Evolutionary conservation across 2,888 invertebrate genomes (phyloP).

Genomic region (Calameuta pallipes): DNA sequence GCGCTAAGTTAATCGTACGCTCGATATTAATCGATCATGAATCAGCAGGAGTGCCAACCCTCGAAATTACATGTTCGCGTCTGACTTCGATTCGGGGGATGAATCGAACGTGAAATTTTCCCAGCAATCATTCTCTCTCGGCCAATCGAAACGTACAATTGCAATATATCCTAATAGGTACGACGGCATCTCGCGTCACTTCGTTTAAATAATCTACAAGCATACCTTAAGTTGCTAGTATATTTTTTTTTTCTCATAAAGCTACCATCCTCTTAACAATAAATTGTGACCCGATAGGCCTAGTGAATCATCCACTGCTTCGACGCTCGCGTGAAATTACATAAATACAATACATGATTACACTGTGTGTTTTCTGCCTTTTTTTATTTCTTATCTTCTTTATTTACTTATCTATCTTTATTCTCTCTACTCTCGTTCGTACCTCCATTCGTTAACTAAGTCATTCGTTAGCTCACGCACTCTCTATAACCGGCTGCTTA

Average conservation of each 20-base stretch:
- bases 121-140: not conserved
- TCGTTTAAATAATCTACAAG: constrained; percentile 42
- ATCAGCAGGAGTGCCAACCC: no score
- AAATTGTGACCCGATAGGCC: constrained; percentile 13
- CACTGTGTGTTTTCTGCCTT: not conserved
- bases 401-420: not conserved
- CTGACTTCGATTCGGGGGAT: not conserved
- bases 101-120: not conserved
- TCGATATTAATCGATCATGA: not conserved
- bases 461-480: not conserved
- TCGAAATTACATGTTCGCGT: not conserved
- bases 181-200: not conserved
- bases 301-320: not conserved
- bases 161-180: constrained; percentile 1
- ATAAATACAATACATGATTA: not conserved
- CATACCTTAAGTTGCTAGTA: constrained; percentile 37
- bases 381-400: not conserved
- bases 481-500: not conserved
- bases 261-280: constrained; percentile 19
- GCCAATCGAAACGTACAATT: not conserved
- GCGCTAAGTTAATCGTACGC: constrained; percentile 8
- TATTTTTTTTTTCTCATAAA: constrained; percentile 20
- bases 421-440: not conserved
- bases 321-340: not conserved
- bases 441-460: not conserved